Percentiles rank a stretch among this genome's conserved stretches.
These are phyloP conservation scores for Pipistrellus nathusii DNA, from an alignment of 2,797 vertebrate species.

Conservation along the genomic window DNA sequence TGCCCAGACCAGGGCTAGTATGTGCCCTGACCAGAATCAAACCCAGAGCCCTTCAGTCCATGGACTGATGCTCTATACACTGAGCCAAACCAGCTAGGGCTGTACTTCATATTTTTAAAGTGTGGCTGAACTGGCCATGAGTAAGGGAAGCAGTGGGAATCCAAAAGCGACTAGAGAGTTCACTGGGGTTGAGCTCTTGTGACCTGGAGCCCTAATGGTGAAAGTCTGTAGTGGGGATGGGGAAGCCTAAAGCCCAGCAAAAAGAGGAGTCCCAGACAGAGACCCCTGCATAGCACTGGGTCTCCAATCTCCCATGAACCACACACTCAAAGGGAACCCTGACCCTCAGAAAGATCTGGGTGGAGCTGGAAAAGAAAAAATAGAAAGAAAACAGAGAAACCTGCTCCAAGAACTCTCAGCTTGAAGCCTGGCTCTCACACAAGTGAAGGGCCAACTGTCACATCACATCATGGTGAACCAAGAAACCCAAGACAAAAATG, in stretches of 20 bases:
- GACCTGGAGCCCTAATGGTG: neutral
- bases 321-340: neutral
- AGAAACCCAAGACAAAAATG: neutral
- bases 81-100: too few relatives aligned
- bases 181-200: neutral
- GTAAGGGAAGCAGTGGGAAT: neutral
- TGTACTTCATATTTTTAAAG: neutral
- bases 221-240: neutral
- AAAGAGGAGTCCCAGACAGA: neutral
- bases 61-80: too few relatives aligned
- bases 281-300: neutral
- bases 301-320: neutral
- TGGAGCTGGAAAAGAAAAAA: neutral
- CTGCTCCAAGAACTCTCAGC: neutral
- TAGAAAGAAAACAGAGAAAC: neutral
- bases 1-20: too few relatives aligned
- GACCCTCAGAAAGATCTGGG: neutral
- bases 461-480: neutral
- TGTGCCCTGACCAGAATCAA: too few relatives aligned
- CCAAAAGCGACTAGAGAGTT: neutral
- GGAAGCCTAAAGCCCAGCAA: neutral
- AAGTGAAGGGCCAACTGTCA: neutral
- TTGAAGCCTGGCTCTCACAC: neutral
- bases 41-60: too few relatives aligned
- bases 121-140: rapidly evolving